Evolutionary conservation across 2,113 vertebrate genomes (phyloP).

Genomic region (Pyrgilauda ruficollis): DNA sequence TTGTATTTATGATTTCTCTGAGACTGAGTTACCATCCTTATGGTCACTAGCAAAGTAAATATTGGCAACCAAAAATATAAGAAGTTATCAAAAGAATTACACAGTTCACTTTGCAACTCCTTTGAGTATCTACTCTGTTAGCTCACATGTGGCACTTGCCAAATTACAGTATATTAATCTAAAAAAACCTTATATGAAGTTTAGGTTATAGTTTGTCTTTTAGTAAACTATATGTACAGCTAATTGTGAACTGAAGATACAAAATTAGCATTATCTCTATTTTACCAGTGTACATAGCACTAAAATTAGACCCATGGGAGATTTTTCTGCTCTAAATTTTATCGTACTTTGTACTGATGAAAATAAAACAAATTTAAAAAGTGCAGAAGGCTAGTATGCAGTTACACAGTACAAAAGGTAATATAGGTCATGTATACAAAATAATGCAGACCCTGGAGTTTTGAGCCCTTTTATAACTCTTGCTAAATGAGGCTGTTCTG

Average conservation of each 20-base stretch:
- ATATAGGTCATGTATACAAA: neutral
- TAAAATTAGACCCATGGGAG: neutral
- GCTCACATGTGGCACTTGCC: neutral
- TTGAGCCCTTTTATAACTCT: neutral
- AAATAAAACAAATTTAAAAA: neutral
- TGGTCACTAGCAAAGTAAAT: neutral
- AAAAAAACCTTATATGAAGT: neutral
- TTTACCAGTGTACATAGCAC: neutral
- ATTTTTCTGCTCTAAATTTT: neutral
- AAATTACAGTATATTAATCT: neutral
- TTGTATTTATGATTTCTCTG: neutral
- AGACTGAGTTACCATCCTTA: neutral
- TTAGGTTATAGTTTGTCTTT: neutral
- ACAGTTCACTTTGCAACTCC: neutral
- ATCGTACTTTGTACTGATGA: neutral
- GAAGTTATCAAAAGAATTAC: neutral
- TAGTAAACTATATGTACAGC: neutral
- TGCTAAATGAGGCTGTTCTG: neutral
- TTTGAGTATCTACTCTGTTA: neutral
- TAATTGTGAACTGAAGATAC: neutral
- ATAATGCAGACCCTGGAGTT: neutral
- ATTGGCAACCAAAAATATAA: neutral
- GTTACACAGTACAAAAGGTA: constrained; percentile 10
- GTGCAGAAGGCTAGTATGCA: neutral
- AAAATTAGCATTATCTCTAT: neutral